Percentiles rank a stretch among this genome's conserved stretches.
Conservation (phyloP, 2,888 invertebrate genomes). For the Syrphus vitripennis region DNA sequence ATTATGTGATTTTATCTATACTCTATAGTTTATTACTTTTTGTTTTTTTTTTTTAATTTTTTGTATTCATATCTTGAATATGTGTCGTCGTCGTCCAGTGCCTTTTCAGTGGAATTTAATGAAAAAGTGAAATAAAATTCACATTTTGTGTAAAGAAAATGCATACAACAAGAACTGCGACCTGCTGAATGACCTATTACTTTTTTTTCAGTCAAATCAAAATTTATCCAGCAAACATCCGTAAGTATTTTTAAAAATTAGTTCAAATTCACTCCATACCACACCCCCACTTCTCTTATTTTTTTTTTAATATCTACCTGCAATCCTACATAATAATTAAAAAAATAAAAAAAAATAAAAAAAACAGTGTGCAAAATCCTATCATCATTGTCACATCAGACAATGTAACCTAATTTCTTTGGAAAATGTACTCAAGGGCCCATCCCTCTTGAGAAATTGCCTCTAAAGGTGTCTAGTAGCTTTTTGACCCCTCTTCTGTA, state of each 20-base stretch:
- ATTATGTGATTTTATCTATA: constrained; percentile 48
- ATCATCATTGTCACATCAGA: constrained; percentile 40
- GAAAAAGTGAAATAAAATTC: constrained; percentile 17
- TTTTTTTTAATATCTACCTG: background rate
- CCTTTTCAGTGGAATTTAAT: constrained; percentile 49
- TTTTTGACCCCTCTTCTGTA: constrained; percentile 62
- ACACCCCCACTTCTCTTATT: background rate
- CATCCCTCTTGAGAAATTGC: constrained; percentile 64
- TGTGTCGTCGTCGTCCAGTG: constrained; percentile 34
- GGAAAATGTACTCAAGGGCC: constrained; percentile 43
- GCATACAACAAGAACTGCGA: constrained; percentile 27
- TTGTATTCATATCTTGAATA: background rate
- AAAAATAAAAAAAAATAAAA: background rate
- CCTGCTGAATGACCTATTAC: constrained; percentile 20
- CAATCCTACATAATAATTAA: background rate
- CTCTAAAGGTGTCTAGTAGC: constrained; percentile 66
- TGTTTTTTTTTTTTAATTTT: background rate
- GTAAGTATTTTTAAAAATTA: constrained; percentile 38
- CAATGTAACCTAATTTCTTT: constrained; percentile 62
- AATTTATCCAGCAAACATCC: constrained; percentile 22
- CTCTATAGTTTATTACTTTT: background rate
- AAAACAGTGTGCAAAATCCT: constrained; percentile 35
- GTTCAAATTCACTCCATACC: background rate
- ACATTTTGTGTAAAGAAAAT: constrained; percentile 3
- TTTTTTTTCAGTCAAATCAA: constrained; percentile 26